phyloP scores from a whole-genome alignment of 2,797 vertebrate genomes.

The Anguilla anguilla region DNA sequence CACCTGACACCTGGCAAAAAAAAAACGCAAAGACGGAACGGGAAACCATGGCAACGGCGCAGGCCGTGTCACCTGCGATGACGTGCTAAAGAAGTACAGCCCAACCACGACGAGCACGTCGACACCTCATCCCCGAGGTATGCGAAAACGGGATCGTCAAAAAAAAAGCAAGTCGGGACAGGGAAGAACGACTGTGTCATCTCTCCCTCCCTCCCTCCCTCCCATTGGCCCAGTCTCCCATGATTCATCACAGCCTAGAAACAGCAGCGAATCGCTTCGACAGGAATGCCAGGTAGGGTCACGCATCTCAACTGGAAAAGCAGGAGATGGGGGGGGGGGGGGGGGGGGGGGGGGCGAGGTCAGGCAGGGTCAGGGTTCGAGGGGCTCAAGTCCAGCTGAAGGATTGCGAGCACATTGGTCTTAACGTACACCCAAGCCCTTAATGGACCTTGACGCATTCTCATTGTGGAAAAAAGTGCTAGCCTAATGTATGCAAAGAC shows the following conservation, averaged over 20 bases:
- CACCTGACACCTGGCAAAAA: not conserved
- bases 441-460: too few relatives aligned
- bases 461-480: not conserved
- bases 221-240: not conserved
- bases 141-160: not conserved
- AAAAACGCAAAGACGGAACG: not conserved
- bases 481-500: not conserved
- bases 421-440: too few relatives aligned
- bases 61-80: not conserved
- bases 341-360: too few relatives aligned
- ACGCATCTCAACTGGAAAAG: not conserved
- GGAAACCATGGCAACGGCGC: not conserved
- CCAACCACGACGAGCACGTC: constrained; percentile 2
- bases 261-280: constrained; percentile 20
- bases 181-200: not conserved
- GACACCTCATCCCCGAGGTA: not conserved
- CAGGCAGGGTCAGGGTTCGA: too few relatives aligned
- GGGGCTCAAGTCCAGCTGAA: too few relatives aligned
- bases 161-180: not conserved
- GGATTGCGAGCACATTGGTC: too few relatives aligned
- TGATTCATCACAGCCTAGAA: constrained; percentile 22
- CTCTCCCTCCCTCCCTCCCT: not conserved
- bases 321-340: too few relatives aligned
- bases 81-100: not conserved
- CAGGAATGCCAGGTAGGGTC: not conserved